phyloP scores from a whole-genome alignment of 2,888 invertebrate species.

The Eretmocerus hayati region DNA sequence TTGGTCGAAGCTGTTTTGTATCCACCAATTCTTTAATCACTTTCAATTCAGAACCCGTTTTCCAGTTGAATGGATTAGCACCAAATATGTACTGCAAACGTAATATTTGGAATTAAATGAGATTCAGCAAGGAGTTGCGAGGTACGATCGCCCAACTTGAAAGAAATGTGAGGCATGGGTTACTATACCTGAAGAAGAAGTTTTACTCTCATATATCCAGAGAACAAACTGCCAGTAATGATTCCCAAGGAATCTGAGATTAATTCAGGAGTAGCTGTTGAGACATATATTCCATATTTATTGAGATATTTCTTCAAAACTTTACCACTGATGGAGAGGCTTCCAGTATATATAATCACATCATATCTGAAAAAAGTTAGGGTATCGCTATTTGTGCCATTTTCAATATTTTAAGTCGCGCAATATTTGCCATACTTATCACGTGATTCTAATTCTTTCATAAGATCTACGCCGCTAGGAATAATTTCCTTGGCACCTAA shows the following conservation, averaged over 20 bases:
- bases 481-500: conserved; percentile 54
- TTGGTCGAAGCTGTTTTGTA: conserved; percentile 52
- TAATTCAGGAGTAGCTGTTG: conserved; percentile 48
- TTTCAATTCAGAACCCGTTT: conserved; percentile 42
- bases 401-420: not conserved
- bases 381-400: not conserved
- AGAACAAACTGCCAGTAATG: conserved; percentile 47
- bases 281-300: conserved; percentile 47
- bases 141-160: no score
- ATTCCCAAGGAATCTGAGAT: conserved; percentile 52
- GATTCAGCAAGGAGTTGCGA: no score
- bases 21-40: conserved; percentile 50
- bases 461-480: conserved; percentile 35
- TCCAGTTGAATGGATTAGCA: conserved; percentile 35
- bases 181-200: conserved; percentile 45
- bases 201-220: conserved; percentile 46
- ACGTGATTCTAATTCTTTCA: conserved; percentile 36
- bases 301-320: conserved; percentile 40
- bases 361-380: conserved; percentile 42
- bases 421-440: conserved; percentile 32
- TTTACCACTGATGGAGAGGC: conserved; percentile 38
- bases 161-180: no score
- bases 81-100: conserved; percentile 43
- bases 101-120: not conserved
- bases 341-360: conserved; percentile 50